These are phyloP conservation scores for Digitonthophagus gazella DNA, from an alignment of 2,888 invertebrate species.

Conservation along the genomic window DNA sequence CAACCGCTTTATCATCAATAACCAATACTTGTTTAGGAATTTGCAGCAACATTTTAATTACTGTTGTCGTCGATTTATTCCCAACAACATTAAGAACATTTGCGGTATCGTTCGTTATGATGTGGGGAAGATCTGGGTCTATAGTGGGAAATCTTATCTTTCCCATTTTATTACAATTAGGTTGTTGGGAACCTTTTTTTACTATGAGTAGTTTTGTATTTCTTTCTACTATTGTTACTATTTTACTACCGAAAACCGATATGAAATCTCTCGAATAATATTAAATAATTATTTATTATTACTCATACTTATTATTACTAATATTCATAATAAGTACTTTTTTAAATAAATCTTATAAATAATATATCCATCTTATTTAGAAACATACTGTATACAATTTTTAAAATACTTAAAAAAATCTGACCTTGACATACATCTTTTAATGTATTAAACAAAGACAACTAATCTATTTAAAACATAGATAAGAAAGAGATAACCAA, in stretches of 20 bases:
- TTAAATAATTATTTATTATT: background rate
- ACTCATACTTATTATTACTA: no score
- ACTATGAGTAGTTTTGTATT: conserved; percentile 63
- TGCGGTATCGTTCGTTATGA: conserved; percentile 69
- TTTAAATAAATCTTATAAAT: no score
- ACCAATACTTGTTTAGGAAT: conserved; percentile 58
- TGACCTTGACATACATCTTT: conserved; percentile 18
- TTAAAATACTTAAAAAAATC: no score
- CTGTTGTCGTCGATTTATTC: conserved; percentile 64
- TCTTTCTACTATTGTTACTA: conserved; percentile 30
- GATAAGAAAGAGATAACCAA: background rate
- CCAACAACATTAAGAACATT: conserved; percentile 69
- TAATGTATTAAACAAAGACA: background rate
- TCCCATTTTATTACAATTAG: conserved; percentile 64
- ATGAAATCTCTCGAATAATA: conserved; percentile 39
- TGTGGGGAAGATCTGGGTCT: conserved; percentile 70
- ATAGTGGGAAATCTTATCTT: conserved; percentile 69
- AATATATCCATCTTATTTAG: no score
- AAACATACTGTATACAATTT: no score
- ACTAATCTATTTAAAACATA: background rate
- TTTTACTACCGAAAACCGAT: conserved; percentile 38
- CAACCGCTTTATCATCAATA: conserved; percentile 57
- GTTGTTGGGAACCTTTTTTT: conserved; percentile 71
- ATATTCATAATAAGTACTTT: no score
- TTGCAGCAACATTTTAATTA: conserved; percentile 59